Evolutionary conservation across 2,113 vertebrate species (phyloP).

Genomic region (Ramphastos sulfuratus): DNA sequence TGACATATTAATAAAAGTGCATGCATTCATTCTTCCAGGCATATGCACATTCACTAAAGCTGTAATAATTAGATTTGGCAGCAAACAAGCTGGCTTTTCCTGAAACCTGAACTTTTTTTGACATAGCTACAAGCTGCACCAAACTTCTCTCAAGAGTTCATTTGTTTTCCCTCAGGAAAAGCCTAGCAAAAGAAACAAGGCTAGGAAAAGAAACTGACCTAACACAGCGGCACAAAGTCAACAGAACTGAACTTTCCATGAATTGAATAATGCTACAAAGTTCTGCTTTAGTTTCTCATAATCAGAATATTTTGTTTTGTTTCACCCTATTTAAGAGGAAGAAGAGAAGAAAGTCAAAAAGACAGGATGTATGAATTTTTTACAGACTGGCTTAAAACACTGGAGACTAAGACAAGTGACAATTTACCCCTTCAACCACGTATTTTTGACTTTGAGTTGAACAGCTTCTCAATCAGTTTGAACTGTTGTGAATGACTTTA

Average conservation of each 20-base stretch:
- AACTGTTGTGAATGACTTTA: neutral
- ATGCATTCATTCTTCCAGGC: neutral
- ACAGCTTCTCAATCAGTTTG: neutral
- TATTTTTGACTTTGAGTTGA: neutral
- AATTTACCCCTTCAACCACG: neutral
- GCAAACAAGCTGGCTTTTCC: neutral
- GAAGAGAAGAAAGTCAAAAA: neutral
- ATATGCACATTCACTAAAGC: neutral
- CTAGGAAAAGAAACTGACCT: neutral
- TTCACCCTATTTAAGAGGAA: neutral
- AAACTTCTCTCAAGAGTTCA: neutral
- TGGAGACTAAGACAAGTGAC: neutral
- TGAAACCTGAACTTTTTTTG: neutral
- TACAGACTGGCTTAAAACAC: too few relatives aligned
- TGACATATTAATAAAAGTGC: neutral
- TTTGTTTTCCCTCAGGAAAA: neutral
- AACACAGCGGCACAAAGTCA: neutral
- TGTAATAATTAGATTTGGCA: neutral
- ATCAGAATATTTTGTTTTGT: neutral
- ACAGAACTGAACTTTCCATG: neutral
- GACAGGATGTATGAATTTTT: neutral
- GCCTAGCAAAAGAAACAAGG: neutral
- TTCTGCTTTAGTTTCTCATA: neutral
- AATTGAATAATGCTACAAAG: neutral
- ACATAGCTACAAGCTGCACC: neutral